Conservation (phyloP, 2,888 invertebrate species). For the Campaea margaritaria region DNA sequence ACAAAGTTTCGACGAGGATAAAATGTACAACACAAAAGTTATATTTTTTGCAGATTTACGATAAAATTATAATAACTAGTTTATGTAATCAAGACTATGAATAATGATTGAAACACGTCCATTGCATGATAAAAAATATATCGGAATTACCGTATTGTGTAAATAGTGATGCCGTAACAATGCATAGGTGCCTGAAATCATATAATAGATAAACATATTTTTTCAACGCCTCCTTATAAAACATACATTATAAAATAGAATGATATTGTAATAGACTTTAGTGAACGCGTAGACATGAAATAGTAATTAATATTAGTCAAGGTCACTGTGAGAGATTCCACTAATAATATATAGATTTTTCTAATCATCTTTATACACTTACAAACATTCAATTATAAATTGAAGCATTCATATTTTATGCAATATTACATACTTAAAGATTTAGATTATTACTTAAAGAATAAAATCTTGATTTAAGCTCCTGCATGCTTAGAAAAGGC, state of each 20-base stretch:
- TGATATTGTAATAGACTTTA: constrained; percentile 54
- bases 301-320: constrained; percentile 45
- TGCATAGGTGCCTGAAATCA: constrained; percentile 78
- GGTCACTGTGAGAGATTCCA: constrained; percentile 45
- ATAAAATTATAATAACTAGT: constrained; percentile 57
- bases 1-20: constrained; percentile 62
- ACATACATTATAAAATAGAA: constrained; percentile 41
- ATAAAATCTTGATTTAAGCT: constrained; percentile 3
- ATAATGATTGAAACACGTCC: constrained; percentile 71
- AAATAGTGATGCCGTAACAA: constrained; percentile 62
- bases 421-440: background rate
- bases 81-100: constrained; percentile 67
- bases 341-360: constrained; percentile 35
- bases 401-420: constrained; percentile 30
- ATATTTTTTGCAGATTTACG: constrained; percentile 83
- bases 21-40: constrained; percentile 72
- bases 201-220: constrained; percentile 74
- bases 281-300: constrained; percentile 44
- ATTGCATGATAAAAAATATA: constrained; percentile 62
- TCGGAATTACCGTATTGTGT: constrained; percentile 61
- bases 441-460: constrained; percentile 6
- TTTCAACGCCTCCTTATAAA: constrained; percentile 68
- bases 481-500: constrained; percentile 12
- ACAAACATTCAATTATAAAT: constrained; percentile 48
- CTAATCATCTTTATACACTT: constrained; percentile 39